Evolutionary conservation across 2,113 vertebrate genomes (phyloP).

Genomic region (Brachyhypopomus occidentalis): DNA sequence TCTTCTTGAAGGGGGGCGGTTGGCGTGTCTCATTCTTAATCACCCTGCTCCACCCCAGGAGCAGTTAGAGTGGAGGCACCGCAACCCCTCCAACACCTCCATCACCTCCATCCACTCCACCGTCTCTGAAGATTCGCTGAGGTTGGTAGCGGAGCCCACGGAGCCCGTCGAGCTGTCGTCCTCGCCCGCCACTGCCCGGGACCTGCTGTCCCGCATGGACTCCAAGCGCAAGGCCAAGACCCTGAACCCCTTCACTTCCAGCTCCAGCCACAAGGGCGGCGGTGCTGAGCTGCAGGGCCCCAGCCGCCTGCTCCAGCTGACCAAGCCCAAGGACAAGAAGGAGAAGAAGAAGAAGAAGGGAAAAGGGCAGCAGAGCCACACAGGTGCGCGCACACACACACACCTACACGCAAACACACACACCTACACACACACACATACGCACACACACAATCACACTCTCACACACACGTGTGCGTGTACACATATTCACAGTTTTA

Average conservation of each 20-base stretch:
- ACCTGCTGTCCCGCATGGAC: slow-evolving; percentile 82
- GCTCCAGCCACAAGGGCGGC: slow-evolving; percentile 70
- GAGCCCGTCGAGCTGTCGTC: slow-evolving; percentile 78
- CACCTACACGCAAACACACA: too few relatives aligned
- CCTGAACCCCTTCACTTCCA: slow-evolving; percentile 83
- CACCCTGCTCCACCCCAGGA: slow-evolving; percentile 32
- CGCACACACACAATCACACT: too few relatives aligned
- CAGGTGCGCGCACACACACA: slow-evolving; percentile 41
- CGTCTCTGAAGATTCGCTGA: slow-evolving; percentile 72
- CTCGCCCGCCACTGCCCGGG: slow-evolving; percentile 79
- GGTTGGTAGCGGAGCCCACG: slow-evolving; percentile 70
- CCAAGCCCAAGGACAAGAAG: slow-evolving; percentile 88
- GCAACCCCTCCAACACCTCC: slow-evolving; percentile 67
- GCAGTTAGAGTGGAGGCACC: slow-evolving; percentile 48
- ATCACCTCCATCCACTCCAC: slow-evolving; percentile 59
- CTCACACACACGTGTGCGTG: too few relatives aligned
- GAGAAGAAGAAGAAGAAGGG: slow-evolving; percentile 86
- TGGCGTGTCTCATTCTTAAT: background rate
- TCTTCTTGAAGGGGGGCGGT: too few relatives aligned
- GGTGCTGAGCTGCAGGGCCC: slow-evolving; percentile 69
- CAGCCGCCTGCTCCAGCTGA: slow-evolving; percentile 81
- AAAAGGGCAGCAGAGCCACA: slow-evolving; percentile 70
- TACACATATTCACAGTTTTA: too few relatives aligned
- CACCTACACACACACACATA: background rate
- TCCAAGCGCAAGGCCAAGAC: slow-evolving; percentile 84